Evolutionary conservation across 2,888 invertebrate species (phyloP), one percentile per base, ranked within the genome.

Genomic region (Macrosoma leucophasiata): DNA sequence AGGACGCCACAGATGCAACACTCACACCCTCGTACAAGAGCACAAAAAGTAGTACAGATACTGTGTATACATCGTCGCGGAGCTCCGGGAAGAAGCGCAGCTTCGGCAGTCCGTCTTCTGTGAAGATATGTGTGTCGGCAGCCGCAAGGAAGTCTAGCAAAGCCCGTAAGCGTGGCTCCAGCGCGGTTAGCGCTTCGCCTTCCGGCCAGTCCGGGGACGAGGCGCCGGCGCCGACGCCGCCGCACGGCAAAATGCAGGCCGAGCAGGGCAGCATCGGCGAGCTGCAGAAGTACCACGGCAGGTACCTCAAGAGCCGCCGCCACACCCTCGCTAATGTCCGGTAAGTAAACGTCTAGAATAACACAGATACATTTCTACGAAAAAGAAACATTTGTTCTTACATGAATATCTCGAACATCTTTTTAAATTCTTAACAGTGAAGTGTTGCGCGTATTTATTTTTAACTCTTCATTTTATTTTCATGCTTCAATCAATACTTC

Each of bases 271-370:
- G 93, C 73, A 94, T 95, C 67, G 94, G 94, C 33, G 95, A 95
- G 75, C 88, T 95, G 58, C 93, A 95, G 68, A 93, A 92, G 71
- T 95, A 95, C 76, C 95, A 95, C 70, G 93, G 91, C 55, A 84
- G 93, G 56, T 93, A 95, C 76, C 88, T 94, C 60, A 90, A 94
- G 78, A 94, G 92, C 62, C 88, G 95, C 41, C 88, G 95, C 35
- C 95, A 95, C 72, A 96, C 95, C 7, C 86, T 96, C 64, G 95
- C 95, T 46, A 95, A 95, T 84, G 95, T 95, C 79, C 94, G 95
- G 95, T 95, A 81, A 94, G 95, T 89, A 3, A 9, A 6, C 18
- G 30, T 35, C n/a, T n/a, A n/a, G n/a, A n/a, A n/a, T n/a, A n/a
- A n/a, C n/a, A n/a, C n/a, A n/a, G n/a, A n/a, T n/a, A n/a, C n/a